Percentiles rank a stretch among this genome's conserved stretches.
Conservation (phyloP, 2,113 vertebrate genomes). For the Sapajus apella region DNA sequence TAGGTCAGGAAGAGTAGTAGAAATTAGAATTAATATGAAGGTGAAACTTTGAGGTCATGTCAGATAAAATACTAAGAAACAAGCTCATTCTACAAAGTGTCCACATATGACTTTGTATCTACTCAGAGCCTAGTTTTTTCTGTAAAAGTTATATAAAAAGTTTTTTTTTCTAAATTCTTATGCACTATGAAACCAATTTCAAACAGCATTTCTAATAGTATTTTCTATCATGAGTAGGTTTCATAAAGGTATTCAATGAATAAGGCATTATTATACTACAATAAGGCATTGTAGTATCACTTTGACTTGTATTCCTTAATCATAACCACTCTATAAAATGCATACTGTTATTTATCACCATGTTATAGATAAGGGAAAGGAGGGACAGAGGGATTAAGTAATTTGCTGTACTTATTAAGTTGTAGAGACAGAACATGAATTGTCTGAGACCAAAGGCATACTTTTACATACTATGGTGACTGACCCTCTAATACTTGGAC, state of each 20-base stretch:
- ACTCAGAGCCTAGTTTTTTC: not conserved
- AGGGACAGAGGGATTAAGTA: not conserved
- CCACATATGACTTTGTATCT: not conserved
- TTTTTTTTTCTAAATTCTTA: not conserved
- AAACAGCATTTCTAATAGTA: not conserved
- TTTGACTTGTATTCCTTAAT: not conserved
- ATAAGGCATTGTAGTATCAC: not conserved
- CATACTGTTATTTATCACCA: not conserved
- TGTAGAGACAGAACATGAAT: not conserved
- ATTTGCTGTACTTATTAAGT: not conserved
- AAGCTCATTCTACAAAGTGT: not conserved
- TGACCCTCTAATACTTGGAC: not conserved
- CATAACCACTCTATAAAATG: not conserved
- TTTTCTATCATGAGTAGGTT: not conserved
- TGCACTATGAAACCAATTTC: not conserved
- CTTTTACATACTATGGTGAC: not conserved
- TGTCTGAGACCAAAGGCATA: not conserved
- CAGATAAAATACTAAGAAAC: slow-evolving; percentile 23
- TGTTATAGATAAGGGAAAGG: not conserved
- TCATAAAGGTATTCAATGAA: not conserved
- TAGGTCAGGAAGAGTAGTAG: not conserved
- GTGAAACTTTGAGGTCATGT: not conserved
- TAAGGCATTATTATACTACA: not conserved
- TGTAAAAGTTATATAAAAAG: not conserved
- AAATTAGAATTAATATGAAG: slow-evolving; percentile 20